Percentiles rank a stretch among this genome's conserved stretches.
Conservation (phyloP, 2,113 vertebrate species). For the Arenaria interpres region DNA sequence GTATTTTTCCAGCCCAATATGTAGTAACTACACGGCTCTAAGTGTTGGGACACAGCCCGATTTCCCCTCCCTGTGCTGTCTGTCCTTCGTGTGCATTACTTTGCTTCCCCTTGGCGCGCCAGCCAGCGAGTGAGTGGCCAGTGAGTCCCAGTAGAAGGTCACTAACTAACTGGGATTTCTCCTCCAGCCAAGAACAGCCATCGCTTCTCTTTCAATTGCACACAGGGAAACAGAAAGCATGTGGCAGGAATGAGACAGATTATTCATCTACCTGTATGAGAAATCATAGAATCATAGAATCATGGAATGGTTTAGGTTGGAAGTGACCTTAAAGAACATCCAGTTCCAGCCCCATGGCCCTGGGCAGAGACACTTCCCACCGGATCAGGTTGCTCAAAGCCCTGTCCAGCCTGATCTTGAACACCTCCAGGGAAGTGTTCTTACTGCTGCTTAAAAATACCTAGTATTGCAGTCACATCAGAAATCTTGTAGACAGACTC, state of each 20-base stretch:
- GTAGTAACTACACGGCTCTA: neutral
- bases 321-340: too few species aligned
- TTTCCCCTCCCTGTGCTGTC: rapidly evolving
- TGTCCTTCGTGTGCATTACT: rapidly evolving
- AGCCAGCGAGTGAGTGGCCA: too few species aligned
- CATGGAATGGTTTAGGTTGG: too few species aligned
- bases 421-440: too few species aligned
- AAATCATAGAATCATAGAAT: neutral
- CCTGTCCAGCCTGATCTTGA: too few species aligned
- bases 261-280: neutral
- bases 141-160: neutral
- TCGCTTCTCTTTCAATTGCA: neutral
- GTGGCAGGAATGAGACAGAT: neutral
- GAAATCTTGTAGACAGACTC: neutral
- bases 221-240: neutral
- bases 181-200: neutral
- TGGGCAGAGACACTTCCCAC: too few species aligned
- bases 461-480: neutral
- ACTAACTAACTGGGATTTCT: neutral
- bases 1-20: neutral
- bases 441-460: neutral
- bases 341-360: too few species aligned
- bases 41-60: too few species aligned
- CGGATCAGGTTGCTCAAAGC: too few species aligned
- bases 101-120: neutral